Evolutionary conservation across 2,797 vertebrate species (phyloP), one percentile per base, ranked within the genome.

Genomic region (Clarias fuscus): DNA sequence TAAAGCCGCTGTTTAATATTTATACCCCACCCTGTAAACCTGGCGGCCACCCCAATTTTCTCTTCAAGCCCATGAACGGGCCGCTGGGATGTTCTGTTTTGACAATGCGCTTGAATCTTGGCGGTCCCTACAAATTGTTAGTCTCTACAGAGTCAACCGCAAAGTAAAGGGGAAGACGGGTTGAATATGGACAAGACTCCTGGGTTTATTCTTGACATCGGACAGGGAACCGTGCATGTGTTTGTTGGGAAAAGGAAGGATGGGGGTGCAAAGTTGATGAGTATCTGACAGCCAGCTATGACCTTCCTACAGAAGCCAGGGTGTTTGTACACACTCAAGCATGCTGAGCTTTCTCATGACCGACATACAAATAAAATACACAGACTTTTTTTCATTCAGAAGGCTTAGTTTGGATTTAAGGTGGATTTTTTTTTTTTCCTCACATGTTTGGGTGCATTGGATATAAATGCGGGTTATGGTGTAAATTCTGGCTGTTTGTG

Each of bases 21-120:
- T 91, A 94, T 93, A 90, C 86, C 83, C 88, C 80, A 62, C 81
- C 87, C 88, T 86, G 67, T 85, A 84, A 86, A 65, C 68, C 62
- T 30, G 43, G 62, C 68, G 6, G 58, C 78, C 87, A 88, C 70
- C 82, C 73, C 37, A 7, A 70, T 87, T 87, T 90, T 91, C 92
- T 90, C 92, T 86, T 89, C 86, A 90, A 89, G 37, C 79, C 86
- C 83, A 88, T 86, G 90, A 91, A 86, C 53, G 79, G 89, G 89
- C 91, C 90, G 92, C 91, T 92, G 92, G 94, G 92, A 93, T 91
- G 91, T 93, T 90, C 91, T 83, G 89, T 92, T 91, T 91, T 91
- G 88, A 92, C 92, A 93, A 90, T 91, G 22, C 5, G 20, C 27
- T 22, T 4, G 24, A 53, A 73, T 75, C 48, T 48, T 75, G 83